These are phyloP conservation scores for Sciaenops ocellatus DNA, from an alignment of 2,797 vertebrate genomes.

Conservation along the genomic window DNA sequence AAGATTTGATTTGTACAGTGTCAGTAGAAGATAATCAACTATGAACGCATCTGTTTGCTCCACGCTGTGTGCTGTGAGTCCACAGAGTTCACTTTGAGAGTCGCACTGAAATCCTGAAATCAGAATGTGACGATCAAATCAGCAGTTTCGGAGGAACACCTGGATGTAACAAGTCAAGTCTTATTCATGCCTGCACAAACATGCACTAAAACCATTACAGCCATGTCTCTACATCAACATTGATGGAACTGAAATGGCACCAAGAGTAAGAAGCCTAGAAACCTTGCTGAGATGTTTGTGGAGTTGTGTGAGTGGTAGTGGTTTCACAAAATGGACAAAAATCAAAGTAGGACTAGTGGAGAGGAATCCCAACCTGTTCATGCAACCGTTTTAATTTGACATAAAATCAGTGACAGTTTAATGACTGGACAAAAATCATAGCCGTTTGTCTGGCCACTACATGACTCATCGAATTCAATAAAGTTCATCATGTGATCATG, in stretches of 20 bases:
- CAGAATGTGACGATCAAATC: neutral
- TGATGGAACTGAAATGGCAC: constrained; percentile 47
- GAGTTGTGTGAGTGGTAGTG: constrained; percentile 50
- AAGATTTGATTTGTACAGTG: constrained; percentile 40
- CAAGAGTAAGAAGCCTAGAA: neutral
- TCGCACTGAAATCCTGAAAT: constrained; percentile 32
- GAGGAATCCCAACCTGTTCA: constrained; percentile 4
- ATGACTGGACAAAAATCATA: neutral
- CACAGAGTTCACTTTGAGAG: constrained; percentile 3
- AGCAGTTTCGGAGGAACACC: neutral
- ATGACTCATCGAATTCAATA: neutral
- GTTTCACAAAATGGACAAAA: constrained; percentile 47
- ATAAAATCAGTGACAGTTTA: neutral
- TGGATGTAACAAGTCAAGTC: constrained; percentile 31
- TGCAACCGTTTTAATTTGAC: neutral
- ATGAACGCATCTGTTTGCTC: constrained; percentile 9
- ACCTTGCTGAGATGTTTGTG: neutral
- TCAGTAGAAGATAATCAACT: constrained; percentile 29
- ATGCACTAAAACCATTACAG: neutral
- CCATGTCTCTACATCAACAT: neutral
- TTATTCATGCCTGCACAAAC: constrained; percentile 30
- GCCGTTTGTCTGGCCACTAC: neutral
- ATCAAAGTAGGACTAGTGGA: neutral
- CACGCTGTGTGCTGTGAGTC: constrained; percentile 10
- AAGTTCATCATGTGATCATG: neutral